Evolutionary conservation across 2,797 vertebrate genomes (phyloP).

Genomic region (Monodelphis domestica): DNA sequence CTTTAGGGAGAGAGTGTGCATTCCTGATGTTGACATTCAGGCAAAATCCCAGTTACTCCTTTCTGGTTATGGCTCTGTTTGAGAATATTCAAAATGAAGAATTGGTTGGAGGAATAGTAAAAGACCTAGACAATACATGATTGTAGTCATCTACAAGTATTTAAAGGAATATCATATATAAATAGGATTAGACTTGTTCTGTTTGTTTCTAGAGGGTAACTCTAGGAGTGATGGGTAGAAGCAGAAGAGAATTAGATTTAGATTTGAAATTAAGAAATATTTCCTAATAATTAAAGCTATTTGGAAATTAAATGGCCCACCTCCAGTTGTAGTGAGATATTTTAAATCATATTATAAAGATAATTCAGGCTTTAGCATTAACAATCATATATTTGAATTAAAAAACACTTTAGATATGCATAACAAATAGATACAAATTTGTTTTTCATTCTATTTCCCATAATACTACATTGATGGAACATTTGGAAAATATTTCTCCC

Average conservation of each 20-base stretch:
- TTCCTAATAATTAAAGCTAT: not conserved
- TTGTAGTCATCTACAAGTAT: not conserved
- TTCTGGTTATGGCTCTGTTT: not conserved
- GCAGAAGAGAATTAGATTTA: not conserved
- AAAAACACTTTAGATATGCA: not conserved
- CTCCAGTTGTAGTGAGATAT: not conserved
- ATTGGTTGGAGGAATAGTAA: not conserved
- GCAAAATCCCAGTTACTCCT: not conserved
- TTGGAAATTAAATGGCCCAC: not conserved
- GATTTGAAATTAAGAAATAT: not conserved
- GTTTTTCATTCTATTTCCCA: not conserved
- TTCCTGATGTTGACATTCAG: not conserved
- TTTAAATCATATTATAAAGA: not conserved
- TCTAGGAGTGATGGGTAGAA: not conserved
- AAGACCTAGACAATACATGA: not conserved
- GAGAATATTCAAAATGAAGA: not conserved
- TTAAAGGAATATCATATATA: not conserved
- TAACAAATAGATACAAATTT: not conserved
- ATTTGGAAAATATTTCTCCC: not conserved
- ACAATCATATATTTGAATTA: not conserved
- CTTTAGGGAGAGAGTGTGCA: not conserved
- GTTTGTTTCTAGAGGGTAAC: not conserved
- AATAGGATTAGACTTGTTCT: not conserved
- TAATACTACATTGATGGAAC: constrained; percentile 3
- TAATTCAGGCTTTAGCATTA: not conserved